Conservation (phyloP, 1,140 invertebrate genomes). For the Heliconius himera region DNA sequence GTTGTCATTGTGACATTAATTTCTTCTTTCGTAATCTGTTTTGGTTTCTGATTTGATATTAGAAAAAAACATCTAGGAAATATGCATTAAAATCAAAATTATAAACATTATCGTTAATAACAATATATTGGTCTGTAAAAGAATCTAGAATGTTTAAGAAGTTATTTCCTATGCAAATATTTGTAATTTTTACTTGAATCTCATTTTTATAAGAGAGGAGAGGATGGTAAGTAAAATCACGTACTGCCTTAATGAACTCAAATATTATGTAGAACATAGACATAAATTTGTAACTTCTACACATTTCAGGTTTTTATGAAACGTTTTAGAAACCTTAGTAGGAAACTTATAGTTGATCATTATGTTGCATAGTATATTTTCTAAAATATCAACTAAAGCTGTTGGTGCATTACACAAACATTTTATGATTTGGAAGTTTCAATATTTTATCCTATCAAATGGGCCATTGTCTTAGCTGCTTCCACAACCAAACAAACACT, state of each 20-base stretch:
- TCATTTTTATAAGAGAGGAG: slow-evolving; percentile 36
- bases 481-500: slow-evolving; percentile 85
- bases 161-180: slow-evolving; percentile 20
- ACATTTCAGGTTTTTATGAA: slow-evolving; percentile 50
- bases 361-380: slow-evolving; percentile 73
- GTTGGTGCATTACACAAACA: slow-evolving; percentile 48
- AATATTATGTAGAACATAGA: slow-evolving; percentile 1
- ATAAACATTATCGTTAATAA: slow-evolving; percentile 13
- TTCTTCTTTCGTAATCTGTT: slow-evolving; percentile 27
- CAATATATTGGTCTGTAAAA: background rate
- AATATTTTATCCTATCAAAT: slow-evolving; percentile 83
- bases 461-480: slow-evolving; percentile 90
- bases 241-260: slow-evolving; percentile 14
- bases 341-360: slow-evolving; percentile 55
- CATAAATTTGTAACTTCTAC: background rate
- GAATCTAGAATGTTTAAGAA: slow-evolving; percentile 32
- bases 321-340: slow-evolving; percentile 45
- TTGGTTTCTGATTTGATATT: slow-evolving; percentile 32
- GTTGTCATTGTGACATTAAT: background rate
- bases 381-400: slow-evolving; percentile 57
- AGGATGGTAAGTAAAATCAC: slow-evolving; percentile 48
- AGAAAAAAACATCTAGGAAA: slow-evolving; percentile 10
- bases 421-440: slow-evolving; percentile 64
- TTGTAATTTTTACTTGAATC: slow-evolving; percentile 43
- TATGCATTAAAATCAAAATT: slow-evolving; percentile 6